These are phyloP conservation scores for Mesoligia furuncula DNA, from an alignment of 2,888 invertebrate genomes.

Conservation along the genomic window DNA sequence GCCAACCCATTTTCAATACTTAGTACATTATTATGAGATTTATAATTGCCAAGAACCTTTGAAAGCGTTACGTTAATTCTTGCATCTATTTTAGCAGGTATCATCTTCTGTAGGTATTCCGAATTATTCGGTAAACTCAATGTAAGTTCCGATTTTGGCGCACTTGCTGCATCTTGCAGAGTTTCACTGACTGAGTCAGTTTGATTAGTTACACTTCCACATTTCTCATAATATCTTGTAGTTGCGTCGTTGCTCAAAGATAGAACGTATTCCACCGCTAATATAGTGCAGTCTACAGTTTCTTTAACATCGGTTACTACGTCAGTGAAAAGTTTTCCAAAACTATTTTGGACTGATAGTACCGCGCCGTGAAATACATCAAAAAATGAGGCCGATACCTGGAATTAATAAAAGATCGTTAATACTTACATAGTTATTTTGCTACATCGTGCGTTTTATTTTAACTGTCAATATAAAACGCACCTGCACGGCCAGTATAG, in stretches of 20 bases:
- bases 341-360: conserved; percentile 76
- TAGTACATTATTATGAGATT: conserved; percentile 62
- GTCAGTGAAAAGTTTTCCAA: conserved; percentile 80
- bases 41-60: conserved; percentile 40
- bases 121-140: conserved; percentile 41
- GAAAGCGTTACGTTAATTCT: conserved; percentile 64
- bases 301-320: conserved; percentile 81
- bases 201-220: conserved; percentile 51
- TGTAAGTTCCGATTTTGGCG: conserved; percentile 41
- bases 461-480: conserved; percentile 45
- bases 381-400: conserved; percentile 79
- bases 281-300: conserved; percentile 82
- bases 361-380: conserved; percentile 77
- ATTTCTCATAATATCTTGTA: conserved; percentile 64
- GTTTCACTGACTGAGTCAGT: conserved; percentile 28
- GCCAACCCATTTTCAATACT: conserved; percentile 69
- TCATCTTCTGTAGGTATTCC: conserved; percentile 41
- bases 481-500: conserved; percentile 72
- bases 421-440: conserved; percentile 48
- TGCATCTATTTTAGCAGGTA: conserved; percentile 55
- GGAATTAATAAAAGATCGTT: conserved; percentile 67
- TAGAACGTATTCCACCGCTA: conserved; percentile 80
- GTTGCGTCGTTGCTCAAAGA: conserved; percentile 60
- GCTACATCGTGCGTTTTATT: conserved; percentile 1
- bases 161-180: conserved; percentile 19